Conservation (phyloP, 2,888 invertebrate genomes). For the Nomada ferruginata region DNA sequence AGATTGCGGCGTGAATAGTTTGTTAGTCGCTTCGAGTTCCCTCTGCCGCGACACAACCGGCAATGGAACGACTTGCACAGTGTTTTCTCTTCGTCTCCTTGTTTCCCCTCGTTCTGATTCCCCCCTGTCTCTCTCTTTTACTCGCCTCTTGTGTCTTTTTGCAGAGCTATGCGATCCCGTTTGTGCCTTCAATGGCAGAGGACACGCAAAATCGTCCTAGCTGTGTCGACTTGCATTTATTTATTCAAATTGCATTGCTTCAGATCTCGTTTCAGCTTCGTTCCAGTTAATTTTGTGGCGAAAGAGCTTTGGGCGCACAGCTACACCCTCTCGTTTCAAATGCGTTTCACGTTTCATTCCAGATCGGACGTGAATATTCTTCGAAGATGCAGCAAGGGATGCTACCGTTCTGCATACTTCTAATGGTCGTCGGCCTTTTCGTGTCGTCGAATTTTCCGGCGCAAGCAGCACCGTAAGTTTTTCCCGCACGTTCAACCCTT, state of each 20-base stretch:
- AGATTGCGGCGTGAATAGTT: constrained; percentile 66
- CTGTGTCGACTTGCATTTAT: no score
- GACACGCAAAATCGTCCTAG: no score
- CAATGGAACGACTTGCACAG: no score
- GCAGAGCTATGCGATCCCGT: no score
- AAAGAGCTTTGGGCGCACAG: no score
- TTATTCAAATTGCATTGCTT: no score
- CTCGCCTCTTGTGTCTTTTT: background rate
- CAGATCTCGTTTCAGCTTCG: no score
- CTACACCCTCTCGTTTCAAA: no score
- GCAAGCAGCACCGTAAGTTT: constrained; percentile 74
- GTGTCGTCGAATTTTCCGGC: constrained; percentile 60
- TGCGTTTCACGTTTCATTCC: constrained; percentile 2
- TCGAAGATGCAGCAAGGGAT: constrained; percentile 76
- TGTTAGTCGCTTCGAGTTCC: constrained; percentile 61
- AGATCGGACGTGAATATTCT: background rate
- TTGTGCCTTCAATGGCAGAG: no score
- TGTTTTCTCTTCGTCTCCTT: no score
- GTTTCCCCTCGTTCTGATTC: background rate
- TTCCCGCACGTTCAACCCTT: no score
- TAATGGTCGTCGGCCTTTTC: constrained; percentile 70
- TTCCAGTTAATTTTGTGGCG: no score
- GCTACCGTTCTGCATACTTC: constrained; percentile 70
- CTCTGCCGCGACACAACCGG: background rate
- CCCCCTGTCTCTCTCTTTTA: background rate